phyloP scores from a whole-genome alignment of 2,797 vertebrate genomes.

The Liparis tanakae region DNA sequence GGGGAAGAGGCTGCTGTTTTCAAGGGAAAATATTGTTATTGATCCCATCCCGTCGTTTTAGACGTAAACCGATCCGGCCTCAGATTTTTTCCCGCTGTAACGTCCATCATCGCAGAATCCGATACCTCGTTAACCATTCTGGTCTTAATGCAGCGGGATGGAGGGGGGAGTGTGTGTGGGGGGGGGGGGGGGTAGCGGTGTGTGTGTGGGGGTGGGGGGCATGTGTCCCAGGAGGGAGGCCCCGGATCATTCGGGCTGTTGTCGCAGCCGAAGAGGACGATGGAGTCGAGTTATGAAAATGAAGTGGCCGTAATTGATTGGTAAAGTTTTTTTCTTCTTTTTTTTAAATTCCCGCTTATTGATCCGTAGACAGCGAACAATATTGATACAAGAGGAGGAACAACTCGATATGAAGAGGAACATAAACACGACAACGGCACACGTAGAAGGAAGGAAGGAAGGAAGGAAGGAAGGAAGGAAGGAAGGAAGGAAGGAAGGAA shows the following conservation, averaged over 20 bases:
- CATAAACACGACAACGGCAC: conserved; percentile 55
- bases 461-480: too few relatives aligned
- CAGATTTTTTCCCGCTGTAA: conserved; percentile 56
- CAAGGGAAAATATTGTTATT: conserved; percentile 98
- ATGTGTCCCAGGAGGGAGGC: conserved; percentile 37
- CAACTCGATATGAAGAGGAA: conserved; percentile 60
- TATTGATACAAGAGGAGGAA: conserved; percentile 72
- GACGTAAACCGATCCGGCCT: conserved; percentile 90
- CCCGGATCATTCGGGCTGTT: conserved; percentile 46
- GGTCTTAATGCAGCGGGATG: conserved; percentile 56
- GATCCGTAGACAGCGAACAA: conserved; percentile 69
- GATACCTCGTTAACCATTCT: conserved; percentile 64
- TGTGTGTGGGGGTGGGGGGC: not conserved
- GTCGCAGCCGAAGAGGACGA: conserved; percentile 56
- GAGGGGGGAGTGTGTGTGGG: not conserved
- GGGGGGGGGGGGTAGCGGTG: not conserved
- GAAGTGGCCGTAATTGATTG: conserved; percentile 88
- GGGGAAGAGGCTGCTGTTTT: conserved; percentile 59
- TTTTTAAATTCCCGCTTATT: conserved; percentile 67
- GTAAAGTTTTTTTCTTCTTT: conserved; percentile 63
- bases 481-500: not conserved
- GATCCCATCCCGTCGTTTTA: conserved; percentile 93
- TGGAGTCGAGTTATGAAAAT: conserved; percentile 87
- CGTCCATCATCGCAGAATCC: conserved; percentile 60
- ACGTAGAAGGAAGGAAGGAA: not conserved